A percentile compares a stretch with the other conserved stretches of the same genome.
Conservation (phyloP, 2,113 vertebrate genomes). For the Murina feae region DNA sequence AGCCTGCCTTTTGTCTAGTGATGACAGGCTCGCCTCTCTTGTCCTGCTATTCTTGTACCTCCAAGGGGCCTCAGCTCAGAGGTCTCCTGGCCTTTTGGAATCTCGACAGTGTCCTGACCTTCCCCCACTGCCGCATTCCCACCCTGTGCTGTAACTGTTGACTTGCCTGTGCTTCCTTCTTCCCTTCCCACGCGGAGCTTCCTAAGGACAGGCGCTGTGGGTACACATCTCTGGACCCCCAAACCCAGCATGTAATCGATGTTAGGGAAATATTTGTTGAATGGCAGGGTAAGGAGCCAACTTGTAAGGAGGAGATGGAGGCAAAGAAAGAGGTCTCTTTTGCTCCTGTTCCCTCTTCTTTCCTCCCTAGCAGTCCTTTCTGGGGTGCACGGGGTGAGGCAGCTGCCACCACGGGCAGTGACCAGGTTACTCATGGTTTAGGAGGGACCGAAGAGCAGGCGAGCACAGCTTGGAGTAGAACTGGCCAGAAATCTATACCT, state of each 20-base stretch:
- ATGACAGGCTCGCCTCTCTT: background rate
- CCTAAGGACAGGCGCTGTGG: background rate
- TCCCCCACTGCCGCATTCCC: background rate
- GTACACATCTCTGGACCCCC: background rate
- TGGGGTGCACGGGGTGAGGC: background rate
- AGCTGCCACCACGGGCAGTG: background rate
- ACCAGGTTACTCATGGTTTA: background rate
- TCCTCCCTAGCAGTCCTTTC: background rate
- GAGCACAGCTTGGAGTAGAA: background rate
- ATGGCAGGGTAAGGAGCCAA: background rate
- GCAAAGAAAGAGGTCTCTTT: background rate
- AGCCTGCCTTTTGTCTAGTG: background rate
- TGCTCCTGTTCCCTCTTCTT: background rate
- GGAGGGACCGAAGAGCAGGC: background rate
- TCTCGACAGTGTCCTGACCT: background rate
- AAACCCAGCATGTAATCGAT: background rate
- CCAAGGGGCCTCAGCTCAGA: background rate
- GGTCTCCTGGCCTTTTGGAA: background rate
- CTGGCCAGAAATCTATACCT: background rate
- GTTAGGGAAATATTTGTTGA: slow-evolving; percentile 23
- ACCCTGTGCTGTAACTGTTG: background rate
- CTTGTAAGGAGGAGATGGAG: background rate
- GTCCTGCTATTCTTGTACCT: background rate
- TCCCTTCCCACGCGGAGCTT: background rate
- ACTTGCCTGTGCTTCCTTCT: background rate